Conservation (phyloP, 2,113 vertebrate species). For the Fregetta grallaria region DNA sequence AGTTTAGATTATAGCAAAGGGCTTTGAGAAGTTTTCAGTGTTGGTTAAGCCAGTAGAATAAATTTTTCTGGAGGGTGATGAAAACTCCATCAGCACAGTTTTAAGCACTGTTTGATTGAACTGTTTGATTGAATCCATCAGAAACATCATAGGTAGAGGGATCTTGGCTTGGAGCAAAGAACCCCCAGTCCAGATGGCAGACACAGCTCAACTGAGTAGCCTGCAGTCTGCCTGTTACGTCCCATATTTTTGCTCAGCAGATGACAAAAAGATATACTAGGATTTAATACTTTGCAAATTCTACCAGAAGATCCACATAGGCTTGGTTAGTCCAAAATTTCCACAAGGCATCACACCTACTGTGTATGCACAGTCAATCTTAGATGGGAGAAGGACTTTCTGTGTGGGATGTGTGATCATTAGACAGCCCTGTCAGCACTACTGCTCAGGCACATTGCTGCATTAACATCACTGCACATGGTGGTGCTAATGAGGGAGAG, state of each 20-base stretch:
- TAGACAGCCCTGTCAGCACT: not conserved
- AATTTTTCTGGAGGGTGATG: not conserved
- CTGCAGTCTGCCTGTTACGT: not conserved
- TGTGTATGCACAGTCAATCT: not conserved
- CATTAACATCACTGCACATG: not conserved
- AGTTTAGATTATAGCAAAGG: not conserved
- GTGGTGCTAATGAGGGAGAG: not conserved
- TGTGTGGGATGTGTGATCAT: rapidly evolving
- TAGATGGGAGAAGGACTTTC: not conserved
- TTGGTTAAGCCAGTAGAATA: not conserved
- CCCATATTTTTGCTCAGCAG: not conserved
- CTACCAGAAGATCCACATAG: not conserved
- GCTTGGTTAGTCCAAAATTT: not conserved
- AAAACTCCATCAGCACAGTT: not conserved
- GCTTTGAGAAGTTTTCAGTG: not conserved
- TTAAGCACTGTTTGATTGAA: not conserved
- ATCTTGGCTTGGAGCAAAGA: not conserved
- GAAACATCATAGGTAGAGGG: not conserved
- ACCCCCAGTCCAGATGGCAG: not conserved
- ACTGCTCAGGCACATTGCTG: not conserved
- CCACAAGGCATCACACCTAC: not conserved
- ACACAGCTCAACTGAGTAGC: not conserved
- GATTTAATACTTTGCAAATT: not conserved
- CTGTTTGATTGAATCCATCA: not conserved
- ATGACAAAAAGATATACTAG: not conserved